Evolutionary conservation across 2,113 vertebrate species (phyloP), one percentile per base, ranked within the genome.

Genomic region (Menidia beryllina): DNA sequence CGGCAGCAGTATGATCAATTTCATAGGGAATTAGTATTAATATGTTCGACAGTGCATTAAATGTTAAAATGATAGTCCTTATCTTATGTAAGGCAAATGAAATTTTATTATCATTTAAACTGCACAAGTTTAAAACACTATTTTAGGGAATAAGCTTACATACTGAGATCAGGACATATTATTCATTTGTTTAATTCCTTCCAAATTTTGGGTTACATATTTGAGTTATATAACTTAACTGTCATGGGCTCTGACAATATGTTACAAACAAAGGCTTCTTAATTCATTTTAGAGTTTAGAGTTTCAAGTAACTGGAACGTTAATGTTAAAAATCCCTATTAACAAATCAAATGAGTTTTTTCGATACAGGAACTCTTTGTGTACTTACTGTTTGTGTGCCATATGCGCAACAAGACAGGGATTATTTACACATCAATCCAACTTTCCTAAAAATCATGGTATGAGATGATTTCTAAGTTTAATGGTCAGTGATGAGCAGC

Each of bases 1-100:
- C 60, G 34, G 24, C 14, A 38, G 25, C 47, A 11, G 51, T 41
- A 24, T 49, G 51, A 70, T 59, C n/a, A 19, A 72, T 70, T 57
- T 75, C 58, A 75, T 70, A 23, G 8, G 21, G 38, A 75, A 70
- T 72, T n/a, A n/a, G n/a, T n/a, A n/a, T n/a, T n/a, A n/a, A n/a
- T n/a, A n/a, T n/a, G n/a, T n/a, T n/a, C n/a, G n/a, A n/a, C n/a
- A 49, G 59, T 55, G 41, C 48, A 81, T 73, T 47, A 60, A 54
- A 76, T 60, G 45, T 65, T 58, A 72, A 77, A 66, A 6, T 54
- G 61, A 81, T 63, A 58, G 14, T n/a, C 51, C 38, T 41, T 72
- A 53, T 73, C 53, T 55, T 68, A 54, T 34, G 24, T 15, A 2
- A 41, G 13, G 1, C 54, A 36, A 20, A 73, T 78, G 53, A 25